Evolutionary conservation across 2,797 vertebrate genomes (phyloP).

Genomic region (Coracias cyanogaster): DNA sequence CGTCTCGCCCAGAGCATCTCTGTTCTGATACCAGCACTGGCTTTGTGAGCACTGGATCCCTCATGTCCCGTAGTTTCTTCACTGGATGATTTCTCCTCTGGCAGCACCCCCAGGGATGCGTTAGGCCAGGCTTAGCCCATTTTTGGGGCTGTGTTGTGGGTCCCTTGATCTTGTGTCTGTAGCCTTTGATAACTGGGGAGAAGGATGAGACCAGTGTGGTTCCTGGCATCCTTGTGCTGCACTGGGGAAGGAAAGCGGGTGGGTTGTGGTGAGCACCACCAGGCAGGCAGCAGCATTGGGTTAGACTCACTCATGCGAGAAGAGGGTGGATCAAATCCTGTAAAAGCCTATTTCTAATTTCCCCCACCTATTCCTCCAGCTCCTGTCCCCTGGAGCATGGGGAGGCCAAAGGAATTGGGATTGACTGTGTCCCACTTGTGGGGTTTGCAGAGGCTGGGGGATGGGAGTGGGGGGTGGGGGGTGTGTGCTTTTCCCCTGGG

Average conservation of each 20-base stretch:
- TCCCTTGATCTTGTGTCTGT: not conserved
- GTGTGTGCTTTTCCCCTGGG: not conserved
- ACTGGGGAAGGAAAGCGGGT: rapidly evolving
- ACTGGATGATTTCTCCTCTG: not conserved
- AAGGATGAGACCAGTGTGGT: rapidly evolving
- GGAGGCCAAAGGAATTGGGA: not conserved
- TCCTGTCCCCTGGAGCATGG: not conserved
- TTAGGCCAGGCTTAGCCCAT: not conserved
- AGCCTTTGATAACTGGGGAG: not conserved
- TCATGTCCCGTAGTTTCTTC: not conserved
- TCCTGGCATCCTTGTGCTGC: not conserved
- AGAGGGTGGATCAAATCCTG: not conserved
- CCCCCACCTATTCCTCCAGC: not conserved
- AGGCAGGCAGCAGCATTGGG: not conserved
- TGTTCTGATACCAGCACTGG: not conserved
- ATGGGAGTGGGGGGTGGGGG: no score
- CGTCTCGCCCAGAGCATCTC: not conserved
- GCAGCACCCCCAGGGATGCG: not conserved
- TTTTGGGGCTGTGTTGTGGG: not conserved
- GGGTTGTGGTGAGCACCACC: not conserved
- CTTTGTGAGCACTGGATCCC: not conserved
- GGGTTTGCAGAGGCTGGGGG: not conserved
- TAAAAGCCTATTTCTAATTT: not conserved
- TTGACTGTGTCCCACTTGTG: not conserved
- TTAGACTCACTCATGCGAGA: not conserved